These are phyloP conservation scores for Lumbricus terrestris DNA, from an alignment of 2,888 invertebrate species.

Conservation along the genomic window DNA sequence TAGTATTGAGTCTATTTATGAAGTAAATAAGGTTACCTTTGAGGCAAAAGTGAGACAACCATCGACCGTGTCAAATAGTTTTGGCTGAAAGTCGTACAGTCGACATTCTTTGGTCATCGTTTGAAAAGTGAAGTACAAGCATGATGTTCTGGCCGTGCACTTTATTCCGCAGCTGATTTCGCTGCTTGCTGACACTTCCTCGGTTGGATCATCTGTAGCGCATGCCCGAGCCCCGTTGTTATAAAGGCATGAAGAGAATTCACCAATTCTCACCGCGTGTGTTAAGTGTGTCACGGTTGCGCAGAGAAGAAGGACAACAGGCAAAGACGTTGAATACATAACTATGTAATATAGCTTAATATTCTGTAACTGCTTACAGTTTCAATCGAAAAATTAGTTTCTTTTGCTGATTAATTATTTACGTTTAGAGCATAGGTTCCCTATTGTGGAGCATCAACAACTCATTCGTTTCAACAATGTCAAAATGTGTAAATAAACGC, in stretches of 20 bases:
- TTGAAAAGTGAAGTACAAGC: slow-evolving; percentile 3
- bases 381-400: not conserved
- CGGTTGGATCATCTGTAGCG: not conserved
- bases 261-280: not conserved
- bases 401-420: not conserved
- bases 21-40: not conserved
- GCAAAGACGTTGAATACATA: not conserved
- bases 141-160: not conserved
- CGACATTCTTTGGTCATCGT: not conserved
- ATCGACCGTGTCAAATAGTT: not conserved
- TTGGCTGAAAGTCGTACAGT: not conserved
- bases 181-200: not conserved
- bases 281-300: not conserved
- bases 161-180: not conserved
- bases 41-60: not conserved
- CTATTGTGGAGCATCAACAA: not conserved
- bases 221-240: not conserved
- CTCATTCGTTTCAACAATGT: not conserved
- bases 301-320: not conserved
- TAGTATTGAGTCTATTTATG: no score
- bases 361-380: not conserved
- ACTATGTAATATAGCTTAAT: no score
- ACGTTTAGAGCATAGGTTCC: not conserved
- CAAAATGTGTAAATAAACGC: not conserved
- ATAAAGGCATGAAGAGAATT: not conserved